Evolutionary conservation across 2,888 invertebrate species (phyloP), one percentile per base, ranked within the genome.

Genomic region (Thecocarcelia acutangulata): DNA sequence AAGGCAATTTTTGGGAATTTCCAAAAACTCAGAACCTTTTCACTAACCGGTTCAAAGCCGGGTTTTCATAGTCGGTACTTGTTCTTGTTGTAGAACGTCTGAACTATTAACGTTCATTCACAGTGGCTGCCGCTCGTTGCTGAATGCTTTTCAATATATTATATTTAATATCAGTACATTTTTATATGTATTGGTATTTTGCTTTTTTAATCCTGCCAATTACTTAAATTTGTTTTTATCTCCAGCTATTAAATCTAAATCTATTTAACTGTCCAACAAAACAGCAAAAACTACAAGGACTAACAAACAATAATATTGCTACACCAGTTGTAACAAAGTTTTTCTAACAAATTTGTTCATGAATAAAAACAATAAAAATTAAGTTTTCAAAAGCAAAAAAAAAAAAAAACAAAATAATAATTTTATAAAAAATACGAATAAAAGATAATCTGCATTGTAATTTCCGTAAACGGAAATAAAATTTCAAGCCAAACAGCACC

Each of bases 381-480:
- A 59, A 21, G 68, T 66, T 75, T 40, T 66, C 6, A 37, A n/a
- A n/a, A n/a, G n/a, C n/a, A 9, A 40, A 17, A 33, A 46, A 48
- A n/a, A 48, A 48, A 40, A 66, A 46, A n/a, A 46, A 19, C 1
- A 46, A 64, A 21, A 40, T 13, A n/a, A n/a, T n/a, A n/a, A n/a
- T n/a, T n/a, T n/a, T n/a, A n/a, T n/a, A n/a, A 24, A 56, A 13
- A 48, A 58, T 24, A 44, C 21, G 13, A 64, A 64, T 68, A 52
- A 58, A 66, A 78, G 70, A 63, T 82, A 82, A 82, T 82, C 78
- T 74, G 69, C 52, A 74, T 58, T 68, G 78, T 74, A 82, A 82
- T 77, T 74, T 78, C 74, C 81, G 68, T 64, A 69, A 74, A 82
- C 73, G 81, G 81, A 82, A 82, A 78, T 69, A 63, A 54, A 77